Evolutionary conservation across 2,888 invertebrate species (phyloP).

Genomic region (Ormia ochracea): DNA sequence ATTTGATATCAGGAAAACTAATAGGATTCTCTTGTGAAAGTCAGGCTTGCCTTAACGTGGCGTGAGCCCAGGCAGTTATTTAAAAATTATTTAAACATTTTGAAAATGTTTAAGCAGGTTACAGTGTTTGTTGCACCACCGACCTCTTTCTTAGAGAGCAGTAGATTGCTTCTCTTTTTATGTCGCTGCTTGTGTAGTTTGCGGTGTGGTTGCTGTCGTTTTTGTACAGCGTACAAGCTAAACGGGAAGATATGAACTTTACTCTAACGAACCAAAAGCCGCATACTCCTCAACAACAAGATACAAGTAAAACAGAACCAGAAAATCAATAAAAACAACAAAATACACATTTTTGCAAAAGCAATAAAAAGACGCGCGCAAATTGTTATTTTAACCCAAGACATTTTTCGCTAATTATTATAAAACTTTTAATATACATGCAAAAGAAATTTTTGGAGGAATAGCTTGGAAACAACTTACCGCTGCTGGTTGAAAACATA

Average conservation of each 20-base stretch:
- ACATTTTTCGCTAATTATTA: conserved; percentile 27
- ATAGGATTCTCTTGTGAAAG: too few species aligned
- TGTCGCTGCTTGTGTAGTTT: conserved; percentile 9
- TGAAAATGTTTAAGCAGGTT: too few species aligned
- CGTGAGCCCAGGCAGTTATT: too few species aligned
- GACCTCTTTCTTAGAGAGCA: conserved; percentile 25
- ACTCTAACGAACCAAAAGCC: conserved; percentile 55
- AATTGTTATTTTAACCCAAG: conserved; percentile 63
- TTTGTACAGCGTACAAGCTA: conserved; percentile 41
- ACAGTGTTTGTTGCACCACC: conserved; percentile 35
- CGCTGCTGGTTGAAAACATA: conserved; percentile 77
- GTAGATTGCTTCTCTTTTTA: background rate
- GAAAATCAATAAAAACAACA: conserved; percentile 75
- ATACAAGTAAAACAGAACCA: conserved; percentile 39
- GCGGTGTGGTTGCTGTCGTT: conserved; percentile 2
- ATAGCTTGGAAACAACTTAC: conserved; percentile 64
- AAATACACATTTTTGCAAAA: conserved; percentile 69
- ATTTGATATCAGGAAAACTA: too few species aligned
- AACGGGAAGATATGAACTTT: conserved; percentile 51
- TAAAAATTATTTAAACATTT: conserved; percentile 24
- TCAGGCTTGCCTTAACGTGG: too few species aligned
- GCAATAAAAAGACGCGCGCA: conserved; percentile 63
- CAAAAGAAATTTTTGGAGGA: background rate
- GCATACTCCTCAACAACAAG: conserved; percentile 44
- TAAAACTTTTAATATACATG: conserved; percentile 39